A percentile compares a stretch with the other conserved stretches of the same genome.
Evolutionary conservation across 1,140 invertebrate genomes (phyloP).

Genomic region (Holotrichia oblita): DNA sequence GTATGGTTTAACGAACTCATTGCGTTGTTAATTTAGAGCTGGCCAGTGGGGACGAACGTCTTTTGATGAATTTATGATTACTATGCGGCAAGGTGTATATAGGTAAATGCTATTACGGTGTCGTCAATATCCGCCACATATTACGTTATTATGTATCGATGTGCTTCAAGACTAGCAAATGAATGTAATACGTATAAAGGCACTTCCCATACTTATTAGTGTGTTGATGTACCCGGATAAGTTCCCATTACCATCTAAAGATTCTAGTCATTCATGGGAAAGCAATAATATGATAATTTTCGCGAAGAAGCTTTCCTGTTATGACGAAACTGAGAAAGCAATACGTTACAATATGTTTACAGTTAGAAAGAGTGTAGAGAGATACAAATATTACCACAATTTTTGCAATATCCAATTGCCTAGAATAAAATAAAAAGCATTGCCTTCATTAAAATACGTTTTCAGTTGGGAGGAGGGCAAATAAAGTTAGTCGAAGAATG

Average conservation of each 20-base stretch:
- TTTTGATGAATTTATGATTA: slow-evolving; percentile 26
- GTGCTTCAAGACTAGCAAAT: neutral
- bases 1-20: slow-evolving; percentile 30
- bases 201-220: neutral
- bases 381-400: too few species aligned
- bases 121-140: neutral
- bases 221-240: too few species aligned
- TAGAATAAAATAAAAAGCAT: too few species aligned
- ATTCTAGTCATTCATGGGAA: neutral
- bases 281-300: neutral
- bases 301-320: neutral
- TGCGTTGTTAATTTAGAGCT: slow-evolving; percentile 21
- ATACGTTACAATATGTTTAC: too few species aligned
- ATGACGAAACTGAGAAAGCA: too few species aligned
- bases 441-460: too few species aligned
- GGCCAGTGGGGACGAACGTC: neutral
- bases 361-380: too few species aligned
- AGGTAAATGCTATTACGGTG: neutral
- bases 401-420: too few species aligned
- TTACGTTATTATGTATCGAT: neutral
- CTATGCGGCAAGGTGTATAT: neutral
- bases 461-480: too few species aligned
- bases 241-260: neutral
- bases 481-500: too few species aligned
- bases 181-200: too few species aligned